A percentile compares a stretch with the other conserved stretches of the same genome.
Conservation (phyloP, 2,797 vertebrate genomes). For the Heteromormyrus szaboi region DNA sequence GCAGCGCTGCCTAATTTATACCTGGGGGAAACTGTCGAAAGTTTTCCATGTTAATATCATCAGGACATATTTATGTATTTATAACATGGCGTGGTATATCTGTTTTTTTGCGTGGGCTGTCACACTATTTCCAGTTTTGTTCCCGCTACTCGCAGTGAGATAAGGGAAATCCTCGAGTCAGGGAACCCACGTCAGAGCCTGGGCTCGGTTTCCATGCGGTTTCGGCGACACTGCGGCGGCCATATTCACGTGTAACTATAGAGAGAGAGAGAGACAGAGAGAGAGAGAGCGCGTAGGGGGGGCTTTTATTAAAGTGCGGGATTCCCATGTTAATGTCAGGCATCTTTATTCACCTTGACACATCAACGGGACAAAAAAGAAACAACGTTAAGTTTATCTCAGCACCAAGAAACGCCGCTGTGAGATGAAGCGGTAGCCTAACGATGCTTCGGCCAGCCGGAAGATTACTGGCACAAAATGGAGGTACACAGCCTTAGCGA, state of each 20-base stretch:
- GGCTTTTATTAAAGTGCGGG: neutral
- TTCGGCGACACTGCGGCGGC: conserved; percentile 55
- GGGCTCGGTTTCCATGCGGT: conserved; percentile 59
- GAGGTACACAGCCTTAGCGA: conserved; percentile 76
- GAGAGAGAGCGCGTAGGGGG: neutral
- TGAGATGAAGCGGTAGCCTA: conserved; percentile 56
- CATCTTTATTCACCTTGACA: neutral
- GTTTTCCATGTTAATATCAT: neutral
- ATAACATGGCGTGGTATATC: neutral
- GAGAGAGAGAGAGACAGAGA: neutral
- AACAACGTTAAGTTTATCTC: neutral
- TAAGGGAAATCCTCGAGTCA: conserved; percentile 65
- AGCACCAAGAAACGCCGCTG: conserved; percentile 33
- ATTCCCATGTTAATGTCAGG: neutral
- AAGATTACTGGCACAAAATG: conserved; percentile 78
- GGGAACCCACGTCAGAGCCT: conserved; percentile 64
- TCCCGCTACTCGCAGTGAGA: conserved; percentile 26
- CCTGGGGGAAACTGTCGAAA: neutral
- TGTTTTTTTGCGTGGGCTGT: neutral
- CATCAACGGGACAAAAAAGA: neutral
- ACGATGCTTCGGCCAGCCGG: conserved; percentile 48
- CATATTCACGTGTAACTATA: conserved; percentile 60
- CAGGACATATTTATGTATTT: neutral
- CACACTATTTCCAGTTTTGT: neutral
- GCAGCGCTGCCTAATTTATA: neutral